These are phyloP conservation scores for Muntiacus reevesi DNA, from an alignment of 2,113 vertebrate genomes.

Conservation along the genomic window DNA sequence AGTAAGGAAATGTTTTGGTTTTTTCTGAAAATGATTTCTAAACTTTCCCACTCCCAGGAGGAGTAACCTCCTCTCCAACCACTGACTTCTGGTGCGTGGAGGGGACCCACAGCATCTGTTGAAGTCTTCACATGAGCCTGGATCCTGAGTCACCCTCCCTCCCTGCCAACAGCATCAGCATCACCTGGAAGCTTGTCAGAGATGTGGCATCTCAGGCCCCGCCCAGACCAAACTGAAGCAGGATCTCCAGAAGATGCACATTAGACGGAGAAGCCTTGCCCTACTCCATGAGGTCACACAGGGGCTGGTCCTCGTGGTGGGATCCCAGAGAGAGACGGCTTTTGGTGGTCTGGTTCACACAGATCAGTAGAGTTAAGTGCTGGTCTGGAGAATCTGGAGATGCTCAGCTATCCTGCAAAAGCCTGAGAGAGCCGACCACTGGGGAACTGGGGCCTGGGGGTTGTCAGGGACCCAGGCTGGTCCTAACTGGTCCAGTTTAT, in stretches of 20 bases:
- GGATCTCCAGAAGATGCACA: background rate
- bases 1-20: background rate
- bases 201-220: background rate
- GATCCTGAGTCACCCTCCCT: background rate
- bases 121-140: background rate
- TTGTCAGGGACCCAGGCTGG: background rate
- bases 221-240: background rate
- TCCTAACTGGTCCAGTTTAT: background rate
- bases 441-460: background rate
- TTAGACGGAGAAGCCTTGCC: background rate
- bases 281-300: background rate
- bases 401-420: rapidly evolving
- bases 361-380: background rate
- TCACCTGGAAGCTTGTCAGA: background rate
- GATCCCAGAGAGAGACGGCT: background rate
- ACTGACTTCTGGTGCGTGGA: background rate
- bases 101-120: background rate
- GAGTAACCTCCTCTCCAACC: background rate
- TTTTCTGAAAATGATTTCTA: background rate
- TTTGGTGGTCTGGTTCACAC: background rate
- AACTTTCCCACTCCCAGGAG: background rate
- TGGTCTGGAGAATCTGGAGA: background rate
- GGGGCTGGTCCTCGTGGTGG: background rate
- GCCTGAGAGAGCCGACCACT: background rate
- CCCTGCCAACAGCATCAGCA: too few species aligned